phyloP scores from a whole-genome alignment of 2,888 invertebrate species.

The Caenorhabditis wallacei region DNA sequence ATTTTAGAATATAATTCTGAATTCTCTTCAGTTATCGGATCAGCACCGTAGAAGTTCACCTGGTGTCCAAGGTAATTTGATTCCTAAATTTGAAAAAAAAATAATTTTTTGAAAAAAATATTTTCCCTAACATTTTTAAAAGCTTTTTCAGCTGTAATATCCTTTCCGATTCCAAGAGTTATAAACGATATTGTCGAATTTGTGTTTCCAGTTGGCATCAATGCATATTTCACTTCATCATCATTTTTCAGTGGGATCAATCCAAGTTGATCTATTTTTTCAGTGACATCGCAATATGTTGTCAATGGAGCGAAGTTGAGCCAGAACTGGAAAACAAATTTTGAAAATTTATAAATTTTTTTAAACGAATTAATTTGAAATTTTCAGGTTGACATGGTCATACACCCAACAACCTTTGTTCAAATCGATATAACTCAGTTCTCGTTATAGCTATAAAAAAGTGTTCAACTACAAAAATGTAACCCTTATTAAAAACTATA shows the following conservation, averaged over 20 bases:
- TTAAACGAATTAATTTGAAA: constrained; percentile 1
- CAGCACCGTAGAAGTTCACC: constrained; percentile 54
- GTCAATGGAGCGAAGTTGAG: constrained; percentile 17
- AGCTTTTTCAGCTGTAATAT: constrained; percentile 30
- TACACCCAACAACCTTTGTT: no score
- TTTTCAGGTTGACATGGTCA: no score
- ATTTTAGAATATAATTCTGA: constrained; percentile 47
- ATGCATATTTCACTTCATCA: constrained; percentile 32
- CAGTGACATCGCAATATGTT: constrained; percentile 8
- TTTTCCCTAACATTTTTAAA: constrained; percentile 23
- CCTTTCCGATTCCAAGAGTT: constrained; percentile 48
- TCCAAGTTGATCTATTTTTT: neutral
- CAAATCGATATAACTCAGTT: no score
- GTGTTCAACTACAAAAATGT: no score
- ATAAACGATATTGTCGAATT: constrained; percentile 14
- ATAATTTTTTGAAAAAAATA: neutral
- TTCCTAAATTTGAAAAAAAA: constrained; percentile 5
- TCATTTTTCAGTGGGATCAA: neutral
- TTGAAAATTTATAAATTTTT: neutral
- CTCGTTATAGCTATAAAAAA: no score
- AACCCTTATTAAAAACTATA: no score
- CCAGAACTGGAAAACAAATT: constrained; percentile 22
- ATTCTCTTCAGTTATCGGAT: constrained; percentile 61
- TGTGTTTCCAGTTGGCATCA: neutral
- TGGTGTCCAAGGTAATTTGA: neutral